Evolutionary conservation across 1,140 invertebrate species (phyloP), one percentile per base, ranked within the genome.

Genomic region (Belonocnema kinseyi): DNA sequence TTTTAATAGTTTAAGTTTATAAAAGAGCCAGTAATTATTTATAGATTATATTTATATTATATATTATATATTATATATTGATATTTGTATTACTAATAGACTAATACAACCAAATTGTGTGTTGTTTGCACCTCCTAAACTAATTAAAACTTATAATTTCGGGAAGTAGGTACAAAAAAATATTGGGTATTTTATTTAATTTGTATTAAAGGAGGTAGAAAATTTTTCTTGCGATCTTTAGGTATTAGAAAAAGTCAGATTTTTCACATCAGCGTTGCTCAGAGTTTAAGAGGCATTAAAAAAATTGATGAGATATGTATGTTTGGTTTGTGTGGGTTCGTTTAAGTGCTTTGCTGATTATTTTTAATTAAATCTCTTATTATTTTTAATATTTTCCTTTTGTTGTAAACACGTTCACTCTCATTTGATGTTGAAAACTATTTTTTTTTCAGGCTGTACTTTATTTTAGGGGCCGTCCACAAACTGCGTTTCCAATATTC

Each of bases 401-500:
- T 19, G 16, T 66, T 66, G n/a, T 6, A n/a, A 66, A 66, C 26
- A 46, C 61, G 61, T 66, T 66, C 61, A 66, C 21, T 16, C 61
- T 66, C 16, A 16, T 56, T 56, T 66, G 33, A 8, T n/a, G 40
- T 46, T 0, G 1, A 46, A 46, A 8, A 46, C 40, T 11, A 46
- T 46, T 2, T 10, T 46, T 46, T 46, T 10, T 46, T 1, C 40
- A 46, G 4, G 11, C 7, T 5, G 10, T 46, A 10, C 6, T 46
- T 46, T 11, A 46, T 46, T 46, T 46, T 46, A 46, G 26, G 26
- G 26, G 5, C 26, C 26, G 5, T 33, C 4, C 2, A 33, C 26
- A 33, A 33, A 33, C 26, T 33, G 5, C 5, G 26, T 5, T 33
- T 3, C 2, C 26, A 33, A 33, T 33, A 5, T 33, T 33, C 5